Base-by-base conservation (phyloP, 2,888 invertebrate genomes). In the Nezara viridula region DNA sequence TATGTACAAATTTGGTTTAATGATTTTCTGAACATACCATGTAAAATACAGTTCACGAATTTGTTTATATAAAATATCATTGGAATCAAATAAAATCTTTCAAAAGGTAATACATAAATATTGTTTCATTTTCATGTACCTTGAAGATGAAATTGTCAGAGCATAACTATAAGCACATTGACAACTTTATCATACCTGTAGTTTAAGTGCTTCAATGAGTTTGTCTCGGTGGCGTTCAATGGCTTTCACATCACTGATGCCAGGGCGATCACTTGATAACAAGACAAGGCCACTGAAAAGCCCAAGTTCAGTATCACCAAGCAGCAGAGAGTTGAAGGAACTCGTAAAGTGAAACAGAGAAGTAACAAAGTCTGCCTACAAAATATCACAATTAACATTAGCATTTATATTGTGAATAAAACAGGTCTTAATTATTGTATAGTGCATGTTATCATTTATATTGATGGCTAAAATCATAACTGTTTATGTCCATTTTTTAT, bases 241-340 rank as follows among this genome's bases (percentile, higher is more conserved):
- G 89, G 95, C 94, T 93, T 96, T 96, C 86, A 95, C 94, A 92
- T 98, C 97, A 90, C 95, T 96, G 90, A 98, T 95, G 4, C 96
- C 97, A 2, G 95, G 94, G 89, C 98, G 95, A 92, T 97, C 96
- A 90, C 96, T 95, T 91, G 96, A 96, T 90, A 98, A 94, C 91
- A 99, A 94, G 89, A 98, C 96, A 88, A 97, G 95, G 49, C 96
- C 98, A 16, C 97, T 96, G 93, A 96, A 97, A 90, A 98, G 94
- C 2, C 97, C 98, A 92, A 98, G 94, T 94, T 99, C 99, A 52
- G 98, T 96, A 92, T 99, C 98, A 92, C 96, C 96, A 92, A 98
- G 93, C 90, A 96, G 95, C 92, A 98, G 94, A 90, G 95, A 94
- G 91, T 96, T 96, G 92, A 92, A 92, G 91, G 91, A 95, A 92